Percentiles rank a stretch among this genome's conserved stretches.
These are phyloP conservation scores for Cavia porcellus DNA, from an alignment of 2,113 vertebrate genomes.

Conservation along the genomic window DNA sequence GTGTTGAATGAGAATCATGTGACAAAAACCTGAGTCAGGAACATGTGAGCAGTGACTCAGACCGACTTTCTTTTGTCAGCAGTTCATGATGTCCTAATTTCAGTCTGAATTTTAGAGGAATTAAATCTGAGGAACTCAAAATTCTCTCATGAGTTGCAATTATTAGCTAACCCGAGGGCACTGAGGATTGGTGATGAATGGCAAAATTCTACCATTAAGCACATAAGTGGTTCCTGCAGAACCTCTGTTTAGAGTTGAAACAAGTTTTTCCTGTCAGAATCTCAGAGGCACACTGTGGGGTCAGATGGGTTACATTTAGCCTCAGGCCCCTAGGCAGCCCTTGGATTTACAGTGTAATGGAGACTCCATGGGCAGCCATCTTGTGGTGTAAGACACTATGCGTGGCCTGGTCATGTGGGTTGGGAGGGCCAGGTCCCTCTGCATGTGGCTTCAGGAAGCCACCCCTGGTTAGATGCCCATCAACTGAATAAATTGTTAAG, in stretches of 20 bases:
- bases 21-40: not conserved
- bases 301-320: not conserved
- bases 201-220: not conserved
- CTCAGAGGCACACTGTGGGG: not conserved
- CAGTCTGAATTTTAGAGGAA: slow-evolving; percentile 42
- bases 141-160: not conserved
- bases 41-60: not conserved
- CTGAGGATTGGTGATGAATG: not conserved
- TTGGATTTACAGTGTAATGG: not conserved
- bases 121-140: slow-evolving; percentile 10
- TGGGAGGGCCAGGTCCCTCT: no score
- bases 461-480: not conserved
- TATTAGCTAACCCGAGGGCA: not conserved
- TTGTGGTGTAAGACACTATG: not conserved
- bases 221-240: not conserved
- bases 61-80: not conserved
- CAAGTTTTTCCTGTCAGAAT: not conserved
- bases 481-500: not conserved
- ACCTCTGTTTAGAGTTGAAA: not conserved
- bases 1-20: not conserved
- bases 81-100: not conserved
- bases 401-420: not conserved
- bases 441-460: not conserved
- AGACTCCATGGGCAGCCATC: not conserved
- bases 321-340: not conserved